Percentiles rank a stretch among this genome's conserved stretches.
These are phyloP conservation scores for Camponotus pennsylvanicus DNA, from an alignment of 1,140 invertebrate species.

Conservation along the genomic window DNA sequence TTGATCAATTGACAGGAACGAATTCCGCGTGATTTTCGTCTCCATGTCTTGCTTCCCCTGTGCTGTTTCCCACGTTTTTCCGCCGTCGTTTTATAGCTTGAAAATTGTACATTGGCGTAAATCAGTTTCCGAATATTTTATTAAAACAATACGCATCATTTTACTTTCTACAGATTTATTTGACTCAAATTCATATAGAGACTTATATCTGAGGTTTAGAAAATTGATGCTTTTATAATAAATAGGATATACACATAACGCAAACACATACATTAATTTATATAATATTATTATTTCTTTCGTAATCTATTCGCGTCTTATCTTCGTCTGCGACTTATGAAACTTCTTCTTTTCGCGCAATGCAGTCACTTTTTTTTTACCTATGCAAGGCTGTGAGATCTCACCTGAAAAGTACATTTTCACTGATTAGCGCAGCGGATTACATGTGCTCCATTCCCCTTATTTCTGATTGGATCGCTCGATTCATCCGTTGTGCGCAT, in stretches of 20 bases:
- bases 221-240: not conserved
- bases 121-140: not conserved
- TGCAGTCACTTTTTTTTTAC: not conserved
- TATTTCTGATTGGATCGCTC: slow-evolving; percentile 40
- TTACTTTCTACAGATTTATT: not conserved
- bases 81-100: not conserved
- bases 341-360: not conserved
- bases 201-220: too few relatives aligned
- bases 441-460: slow-evolving; percentile 15
- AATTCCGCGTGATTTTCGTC: not conserved
- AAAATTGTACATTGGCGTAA: not conserved
- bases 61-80: not conserved
- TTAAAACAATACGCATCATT: not conserved
- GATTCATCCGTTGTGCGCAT: slow-evolving; percentile 30
- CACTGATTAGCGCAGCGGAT: slow-evolving; percentile 43
- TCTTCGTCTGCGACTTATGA: slow-evolving; percentile 23
- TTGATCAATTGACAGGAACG: slow-evolving; percentile 45
- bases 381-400: slow-evolving; percentile 3
- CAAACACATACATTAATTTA: not conserved
- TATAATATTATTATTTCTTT: not conserved
- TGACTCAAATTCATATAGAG: not conserved
- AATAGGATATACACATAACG: not conserved
- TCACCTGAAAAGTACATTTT: slow-evolving; percentile 19
- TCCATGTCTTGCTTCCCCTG: slow-evolving; percentile 27
- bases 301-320: not conserved